Percentiles rank a stretch among this genome's conserved stretches.
phyloP scores from a whole-genome alignment of 1,140 invertebrate species.

The Macrobrachium nipponense region DNA sequence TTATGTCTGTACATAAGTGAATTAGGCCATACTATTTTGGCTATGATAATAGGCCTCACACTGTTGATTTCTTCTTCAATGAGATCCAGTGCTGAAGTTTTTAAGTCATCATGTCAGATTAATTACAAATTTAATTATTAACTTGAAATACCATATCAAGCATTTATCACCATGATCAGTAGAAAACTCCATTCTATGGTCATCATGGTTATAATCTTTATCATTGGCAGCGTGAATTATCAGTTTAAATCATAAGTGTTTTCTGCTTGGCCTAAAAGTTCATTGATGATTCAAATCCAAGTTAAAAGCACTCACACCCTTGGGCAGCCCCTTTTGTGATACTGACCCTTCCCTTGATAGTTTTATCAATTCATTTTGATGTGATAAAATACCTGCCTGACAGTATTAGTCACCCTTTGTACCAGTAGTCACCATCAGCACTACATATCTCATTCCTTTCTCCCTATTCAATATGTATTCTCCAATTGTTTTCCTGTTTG shows the following conservation, averaged over 20 bases:
- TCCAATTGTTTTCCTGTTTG: slow-evolving; percentile 17
- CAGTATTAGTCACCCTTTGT: neutral
- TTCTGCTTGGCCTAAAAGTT: too few species aligned
- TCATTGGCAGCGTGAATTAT: too few species aligned
- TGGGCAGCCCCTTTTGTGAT: too few species aligned
- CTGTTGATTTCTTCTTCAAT: slow-evolving; percentile 28
- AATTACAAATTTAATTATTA: neutral
- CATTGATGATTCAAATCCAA: too few species aligned
- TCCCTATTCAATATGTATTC: slow-evolving; percentile 19
- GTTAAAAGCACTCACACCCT: too few species aligned
- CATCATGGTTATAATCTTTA: too few species aligned
- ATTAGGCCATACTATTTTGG: neutral
- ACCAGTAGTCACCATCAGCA: slow-evolving; percentile 11
- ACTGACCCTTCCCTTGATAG: neutral
- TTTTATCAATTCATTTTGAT: slow-evolving; percentile 10
- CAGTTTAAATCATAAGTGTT: too few species aligned
- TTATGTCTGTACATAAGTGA: neutral
- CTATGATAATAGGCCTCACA: slow-evolving; percentile 26
- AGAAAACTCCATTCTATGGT: too few species aligned
- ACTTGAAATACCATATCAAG: neutral
- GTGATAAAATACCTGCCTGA: neutral
- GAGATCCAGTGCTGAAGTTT: slow-evolving; percentile 46
- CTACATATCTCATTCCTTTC: slow-evolving; percentile 39
- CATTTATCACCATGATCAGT: neutral
- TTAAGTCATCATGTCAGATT: neutral